A percentile compares a stretch with the other conserved stretches of the same genome.
phyloP scores from a whole-genome alignment of 2,113 vertebrate species.

The Arizona elegans region DNA sequence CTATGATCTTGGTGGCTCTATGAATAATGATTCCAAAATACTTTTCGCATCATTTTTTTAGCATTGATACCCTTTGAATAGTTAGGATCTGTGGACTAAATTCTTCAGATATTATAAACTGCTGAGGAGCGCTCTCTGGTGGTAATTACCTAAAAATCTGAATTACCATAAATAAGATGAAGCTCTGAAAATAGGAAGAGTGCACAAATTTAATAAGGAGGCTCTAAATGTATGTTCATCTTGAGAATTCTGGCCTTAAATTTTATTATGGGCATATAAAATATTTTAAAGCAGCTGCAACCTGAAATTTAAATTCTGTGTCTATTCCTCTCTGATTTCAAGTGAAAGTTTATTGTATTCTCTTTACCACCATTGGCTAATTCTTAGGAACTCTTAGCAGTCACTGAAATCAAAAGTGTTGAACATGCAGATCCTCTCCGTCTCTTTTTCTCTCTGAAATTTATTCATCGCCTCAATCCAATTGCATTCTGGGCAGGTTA shows the following conservation, averaged over 20 bases:
- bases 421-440: not conserved
- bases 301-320: not conserved
- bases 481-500: not conserved
- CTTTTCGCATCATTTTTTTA: not conserved
- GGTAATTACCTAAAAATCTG: not conserved
- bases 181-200: not conserved
- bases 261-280: not conserved
- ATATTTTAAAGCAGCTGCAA: not conserved
- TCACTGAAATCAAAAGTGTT: not conserved
- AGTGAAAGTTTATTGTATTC: not conserved
- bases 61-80: not conserved
- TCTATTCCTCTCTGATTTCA: not conserved
- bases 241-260: not conserved
- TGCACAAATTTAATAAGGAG: not conserved
- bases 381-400: not conserved
- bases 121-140: slow-evolving; percentile 42
- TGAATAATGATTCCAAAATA: not conserved
- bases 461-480: not conserved
- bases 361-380: not conserved
- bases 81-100: not conserved
- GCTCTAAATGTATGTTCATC: not conserved
- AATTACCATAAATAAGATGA: not conserved
- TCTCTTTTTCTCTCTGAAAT: not conserved
- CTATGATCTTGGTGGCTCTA: not conserved
- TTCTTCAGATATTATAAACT: not conserved